Evolutionary conservation across 2,113 vertebrate genomes (phyloP).

Genomic region (Axis porcinus): DNA sequence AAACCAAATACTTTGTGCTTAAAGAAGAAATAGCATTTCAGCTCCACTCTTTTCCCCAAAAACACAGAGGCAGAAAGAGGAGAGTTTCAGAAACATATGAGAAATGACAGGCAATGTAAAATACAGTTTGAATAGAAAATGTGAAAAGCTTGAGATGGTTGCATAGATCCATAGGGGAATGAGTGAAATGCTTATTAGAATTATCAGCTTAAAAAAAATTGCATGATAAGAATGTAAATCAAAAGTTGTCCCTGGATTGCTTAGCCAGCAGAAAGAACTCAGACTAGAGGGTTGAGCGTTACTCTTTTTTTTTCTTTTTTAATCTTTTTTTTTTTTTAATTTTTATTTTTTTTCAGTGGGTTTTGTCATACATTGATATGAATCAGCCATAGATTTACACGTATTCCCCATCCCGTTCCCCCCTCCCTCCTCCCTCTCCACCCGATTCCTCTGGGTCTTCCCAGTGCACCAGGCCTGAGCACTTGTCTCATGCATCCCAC

Average conservation of each 20-base stretch:
- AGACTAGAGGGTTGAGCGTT: neutral
- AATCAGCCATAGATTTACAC: too few relatives aligned
- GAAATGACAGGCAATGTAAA: conserved; percentile 41
- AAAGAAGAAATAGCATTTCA: neutral
- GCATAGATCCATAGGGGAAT: neutral
- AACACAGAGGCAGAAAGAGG: neutral
- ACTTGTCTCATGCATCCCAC: too few relatives aligned
- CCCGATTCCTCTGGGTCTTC: too few relatives aligned
- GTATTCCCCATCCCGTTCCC: too few relatives aligned
- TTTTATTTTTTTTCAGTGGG: too few relatives aligned
- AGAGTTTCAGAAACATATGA: conserved; percentile 16
- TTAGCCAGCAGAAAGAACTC: conserved; percentile 36
- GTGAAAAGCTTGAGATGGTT: conserved; percentile 37
- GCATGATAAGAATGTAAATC: conserved; percentile 49
- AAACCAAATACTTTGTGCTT: neutral
- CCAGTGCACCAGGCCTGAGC: too few relatives aligned
- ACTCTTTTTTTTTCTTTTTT: too few relatives aligned
- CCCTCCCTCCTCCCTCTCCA: too few relatives aligned
- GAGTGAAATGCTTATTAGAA: conserved; percentile 46
- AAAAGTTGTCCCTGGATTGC: conserved; percentile 11
- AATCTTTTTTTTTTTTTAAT: too few relatives aligned
- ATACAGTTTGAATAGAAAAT: conserved; percentile 48
- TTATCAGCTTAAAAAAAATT: conserved; percentile 59
- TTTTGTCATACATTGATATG: too few relatives aligned
- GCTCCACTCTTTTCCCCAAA: neutral